Percentiles rank a stretch among this genome's conserved stretches.
phyloP scores from a whole-genome alignment of 1,140 invertebrate genomes.

The Drosophila nigrodunni region DNA sequence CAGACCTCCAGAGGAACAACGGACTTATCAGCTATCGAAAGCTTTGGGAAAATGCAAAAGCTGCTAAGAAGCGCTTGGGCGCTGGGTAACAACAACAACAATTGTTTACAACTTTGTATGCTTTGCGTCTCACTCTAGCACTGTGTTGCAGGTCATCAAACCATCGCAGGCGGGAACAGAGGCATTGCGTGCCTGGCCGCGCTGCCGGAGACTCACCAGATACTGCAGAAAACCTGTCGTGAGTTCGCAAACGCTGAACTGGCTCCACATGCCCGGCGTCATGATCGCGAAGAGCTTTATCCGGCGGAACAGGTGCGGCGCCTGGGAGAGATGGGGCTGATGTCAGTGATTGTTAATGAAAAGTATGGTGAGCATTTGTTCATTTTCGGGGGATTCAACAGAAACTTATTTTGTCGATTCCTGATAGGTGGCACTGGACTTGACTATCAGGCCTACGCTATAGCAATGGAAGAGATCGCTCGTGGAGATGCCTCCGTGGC shows the following conservation, averaged over 20 bases:
- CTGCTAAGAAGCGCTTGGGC: conserved; percentile 34
- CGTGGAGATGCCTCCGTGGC: conserved; percentile 93
- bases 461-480: conserved; percentile 97
- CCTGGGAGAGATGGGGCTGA: conserved; percentile 96
- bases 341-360: conserved; percentile 93
- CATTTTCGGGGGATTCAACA: background rate
- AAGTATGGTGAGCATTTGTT: conserved; percentile 86
- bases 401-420: background rate
- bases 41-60: conserved; percentile 53
- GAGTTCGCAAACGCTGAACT: conserved; percentile 97
- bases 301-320: conserved; percentile 94
- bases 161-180: conserved; percentile 26
- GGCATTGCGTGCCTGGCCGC: conserved; percentile 88
- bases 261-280: conserved; percentile 92
- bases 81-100: conserved; percentile 38
- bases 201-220: conserved; percentile 95
- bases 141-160: conserved; percentile 53
- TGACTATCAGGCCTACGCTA: conserved; percentile 96
- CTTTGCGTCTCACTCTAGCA: background rate
- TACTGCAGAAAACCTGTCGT: conserved; percentile 95
- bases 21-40: too few relatives aligned
- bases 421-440: conserved; percentile 88
- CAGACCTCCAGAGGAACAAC: conserved; percentile 5
- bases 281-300: conserved; percentile 93
- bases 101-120: conserved; percentile 1